Evolutionary conservation across 2,888 invertebrate species (phyloP).

Genomic region (Dysmachus trigonus): DNA sequence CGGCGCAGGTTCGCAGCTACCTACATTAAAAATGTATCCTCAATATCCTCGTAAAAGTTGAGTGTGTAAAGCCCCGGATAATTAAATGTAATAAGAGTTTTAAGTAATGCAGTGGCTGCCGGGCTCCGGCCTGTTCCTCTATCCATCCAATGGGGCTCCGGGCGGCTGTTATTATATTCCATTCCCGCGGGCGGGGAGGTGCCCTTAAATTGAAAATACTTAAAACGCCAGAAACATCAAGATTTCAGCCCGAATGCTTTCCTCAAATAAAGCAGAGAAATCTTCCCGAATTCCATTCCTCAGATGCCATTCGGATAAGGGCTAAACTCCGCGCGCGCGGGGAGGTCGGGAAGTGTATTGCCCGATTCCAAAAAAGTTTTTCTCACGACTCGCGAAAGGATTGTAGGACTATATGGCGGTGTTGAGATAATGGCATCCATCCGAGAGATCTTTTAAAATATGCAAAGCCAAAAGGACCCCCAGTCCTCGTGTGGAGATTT

Average conservation of each 20-base stretch:
- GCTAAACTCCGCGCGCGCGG: not conserved
- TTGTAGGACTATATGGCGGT: not conserved
- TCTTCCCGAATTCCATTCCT: not conserved
- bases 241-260: not conserved
- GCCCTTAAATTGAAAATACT: constrained; percentile 1
- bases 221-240: not conserved
- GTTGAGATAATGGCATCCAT: not conserved
- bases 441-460: not conserved
- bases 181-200: not conserved
- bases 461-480: not conserved
- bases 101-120: constrained; percentile 2
- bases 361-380: not conserved
- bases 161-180: not conserved
- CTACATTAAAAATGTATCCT: constrained; percentile 39
- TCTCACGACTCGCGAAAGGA: not conserved
- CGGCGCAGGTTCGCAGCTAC: not conserved
- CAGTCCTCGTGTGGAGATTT: constrained; percentile 10
- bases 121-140: not conserved
- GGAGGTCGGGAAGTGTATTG: not conserved
- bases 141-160: not conserved
- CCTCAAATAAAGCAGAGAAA: not conserved
- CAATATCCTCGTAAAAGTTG: constrained; percentile 29
- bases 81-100: constrained; percentile 31
- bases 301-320: not conserved
- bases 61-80: constrained; percentile 9